Conservation (phyloP, 37 sponge, comb jelly and placozoan species). For the Axinella damicornis region DNA sequence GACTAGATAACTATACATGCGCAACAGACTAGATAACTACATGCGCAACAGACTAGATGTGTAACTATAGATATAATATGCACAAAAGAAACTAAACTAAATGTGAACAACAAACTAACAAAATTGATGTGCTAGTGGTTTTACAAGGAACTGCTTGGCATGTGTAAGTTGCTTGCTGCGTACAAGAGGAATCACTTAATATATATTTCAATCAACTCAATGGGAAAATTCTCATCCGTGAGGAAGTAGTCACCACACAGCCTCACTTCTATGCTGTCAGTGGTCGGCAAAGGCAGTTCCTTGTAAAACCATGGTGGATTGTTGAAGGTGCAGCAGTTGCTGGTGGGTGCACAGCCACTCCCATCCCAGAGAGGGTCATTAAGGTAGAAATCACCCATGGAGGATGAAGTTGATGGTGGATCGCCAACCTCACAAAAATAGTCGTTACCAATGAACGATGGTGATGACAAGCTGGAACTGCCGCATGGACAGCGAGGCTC, state of each 20-base stretch:
- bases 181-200: not conserved
- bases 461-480: not conserved
- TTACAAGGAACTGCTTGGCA: too few species aligned
- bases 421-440: slow-evolving; percentile 6
- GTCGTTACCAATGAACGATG: slow-evolving; percentile 10
- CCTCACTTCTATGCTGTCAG: slow-evolving; percentile 1
- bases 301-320: slow-evolving; percentile 11
- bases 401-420: not conserved
- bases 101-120: too few species aligned
- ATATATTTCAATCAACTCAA: slow-evolving; percentile 2
- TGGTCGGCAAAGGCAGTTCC: not conserved
- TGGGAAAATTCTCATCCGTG: not conserved
- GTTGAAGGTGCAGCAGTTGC: slow-evolving; percentile 7
- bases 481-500: slow-evolving; percentile 1
- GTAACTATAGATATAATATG: too few species aligned
- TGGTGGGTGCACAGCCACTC: not conserved
- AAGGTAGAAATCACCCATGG: not conserved
- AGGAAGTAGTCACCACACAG: not conserved
- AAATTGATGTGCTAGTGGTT: too few species aligned
- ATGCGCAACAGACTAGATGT: too few species aligned
- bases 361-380: slow-evolving; percentile 27
- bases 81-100: too few species aligned
- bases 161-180: too few species aligned
- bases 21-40: too few species aligned
- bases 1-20: too few species aligned